Evolutionary conservation across 2,113 vertebrate species (phyloP).

Genomic region (Danionella cerebrum): DNA sequence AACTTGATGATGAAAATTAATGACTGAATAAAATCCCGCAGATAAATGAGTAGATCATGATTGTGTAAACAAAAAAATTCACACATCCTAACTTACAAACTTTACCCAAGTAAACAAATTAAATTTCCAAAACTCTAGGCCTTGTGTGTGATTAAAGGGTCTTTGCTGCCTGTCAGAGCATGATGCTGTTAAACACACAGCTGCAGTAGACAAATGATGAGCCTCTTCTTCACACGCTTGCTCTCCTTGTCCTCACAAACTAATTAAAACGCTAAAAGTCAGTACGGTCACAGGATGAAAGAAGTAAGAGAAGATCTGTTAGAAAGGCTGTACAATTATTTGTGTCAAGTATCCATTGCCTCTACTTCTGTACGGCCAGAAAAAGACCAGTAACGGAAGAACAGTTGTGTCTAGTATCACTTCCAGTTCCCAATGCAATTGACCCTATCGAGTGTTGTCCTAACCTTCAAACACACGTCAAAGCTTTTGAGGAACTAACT

Average conservation of each 20-base stretch:
- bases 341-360: slow-evolving; percentile 15
- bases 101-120: too few species aligned
- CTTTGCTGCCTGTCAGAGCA: slow-evolving; percentile 55
- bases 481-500: too few species aligned
- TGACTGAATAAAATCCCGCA: too few species aligned
- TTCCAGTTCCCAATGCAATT: not conserved
- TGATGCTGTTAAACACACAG: slow-evolving; percentile 53
- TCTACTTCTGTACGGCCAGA: not conserved
- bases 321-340: slow-evolving; percentile 48
- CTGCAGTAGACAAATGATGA: slow-evolving; percentile 50
- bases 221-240: slow-evolving; percentile 38
- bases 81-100: too few species aligned
- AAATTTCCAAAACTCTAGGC: too few species aligned
- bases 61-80: too few species aligned
- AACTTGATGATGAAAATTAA: too few species aligned
- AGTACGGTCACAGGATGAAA: not conserved
- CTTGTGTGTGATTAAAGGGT: slow-evolving; percentile 53
- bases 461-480: too few species aligned
- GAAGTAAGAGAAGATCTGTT: slow-evolving; percentile 30
- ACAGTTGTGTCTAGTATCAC: not conserved
- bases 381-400: not conserved
- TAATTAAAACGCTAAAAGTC: slow-evolving; percentile 54
- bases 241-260: slow-evolving; percentile 38
- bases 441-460: not conserved
- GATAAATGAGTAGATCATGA: too few species aligned